Evolutionary conservation across 2,888 invertebrate species (phyloP).

Genomic region (Ochropacha duplaris): DNA sequence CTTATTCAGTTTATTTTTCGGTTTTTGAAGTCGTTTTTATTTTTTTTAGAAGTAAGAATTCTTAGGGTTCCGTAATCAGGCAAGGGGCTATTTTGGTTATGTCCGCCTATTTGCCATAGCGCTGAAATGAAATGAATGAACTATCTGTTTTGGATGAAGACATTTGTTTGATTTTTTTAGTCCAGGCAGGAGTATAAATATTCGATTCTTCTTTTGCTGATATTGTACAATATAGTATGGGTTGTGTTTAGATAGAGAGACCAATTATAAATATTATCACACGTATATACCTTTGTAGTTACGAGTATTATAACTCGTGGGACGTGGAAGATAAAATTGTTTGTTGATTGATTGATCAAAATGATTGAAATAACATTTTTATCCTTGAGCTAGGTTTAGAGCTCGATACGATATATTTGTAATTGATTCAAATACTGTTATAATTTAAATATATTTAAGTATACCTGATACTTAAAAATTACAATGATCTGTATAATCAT

Average conservation of each 20-base stretch:
- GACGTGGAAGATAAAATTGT: slow-evolving; percentile 6
- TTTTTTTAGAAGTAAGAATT: too few species aligned
- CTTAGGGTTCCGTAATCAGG: too few species aligned
- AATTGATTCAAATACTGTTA: background rate
- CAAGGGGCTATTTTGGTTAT: too few species aligned
- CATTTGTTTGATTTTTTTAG: background rate
- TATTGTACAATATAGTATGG: background rate
- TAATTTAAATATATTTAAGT: background rate
- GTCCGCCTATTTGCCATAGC: too few species aligned
- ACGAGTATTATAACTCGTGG: background rate
- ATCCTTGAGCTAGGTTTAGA: slow-evolving; percentile 1
- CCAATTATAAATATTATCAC: slow-evolving; percentile 8
- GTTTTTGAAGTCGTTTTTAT: too few species aligned
- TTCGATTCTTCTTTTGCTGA: background rate
- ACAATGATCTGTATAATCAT: background rate
- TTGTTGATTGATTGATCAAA: slow-evolving; percentile 5
- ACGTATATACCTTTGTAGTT: background rate
- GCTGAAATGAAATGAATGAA: too few species aligned
- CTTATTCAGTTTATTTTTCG: too few species aligned
- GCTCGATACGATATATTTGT: background rate
- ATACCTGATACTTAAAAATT: background rate
- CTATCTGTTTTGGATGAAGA: too few species aligned
- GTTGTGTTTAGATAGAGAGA: background rate
- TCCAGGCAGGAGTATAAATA: background rate
- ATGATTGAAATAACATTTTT: slow-evolving; percentile 4